Evolutionary conservation across 2,797 vertebrate genomes (phyloP).

Genomic region (Ispidina picta): DNA sequence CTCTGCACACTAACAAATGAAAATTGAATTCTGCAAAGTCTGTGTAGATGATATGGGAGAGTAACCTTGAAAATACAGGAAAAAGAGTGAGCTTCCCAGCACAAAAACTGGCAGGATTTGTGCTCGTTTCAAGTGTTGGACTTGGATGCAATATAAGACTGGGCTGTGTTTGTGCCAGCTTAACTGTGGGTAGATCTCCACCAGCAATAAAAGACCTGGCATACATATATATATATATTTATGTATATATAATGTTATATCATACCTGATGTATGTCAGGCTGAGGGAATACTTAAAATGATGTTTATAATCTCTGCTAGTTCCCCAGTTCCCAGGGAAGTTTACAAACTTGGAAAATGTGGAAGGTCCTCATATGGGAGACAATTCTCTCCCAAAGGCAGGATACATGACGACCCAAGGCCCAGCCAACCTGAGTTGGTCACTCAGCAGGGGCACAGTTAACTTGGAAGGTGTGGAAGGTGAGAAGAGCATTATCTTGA

Average conservation of each 20-base stretch:
- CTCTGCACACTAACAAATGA: neutral
- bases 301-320: neutral
- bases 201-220: neutral
- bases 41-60: neutral
- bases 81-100: neutral
- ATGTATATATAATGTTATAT: neutral
- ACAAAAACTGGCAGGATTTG: neutral
- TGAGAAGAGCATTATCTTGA: neutral
- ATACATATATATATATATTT: neutral
- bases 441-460: neutral
- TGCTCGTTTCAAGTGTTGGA: neutral
- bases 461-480: neutral
- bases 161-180: neutral
- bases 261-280: neutral
- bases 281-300: neutral
- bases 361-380: neutral
- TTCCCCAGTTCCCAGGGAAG: neutral
- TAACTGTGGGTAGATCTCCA: neutral
- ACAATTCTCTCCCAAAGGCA: neutral
- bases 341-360: neutral
- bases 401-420: neutral
- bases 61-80: neutral
- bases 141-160: neutral
- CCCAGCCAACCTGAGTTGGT: rapidly evolving
- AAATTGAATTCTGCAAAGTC: neutral